Conservation (phyloP, 2,797 vertebrate species). For the Malacoraja senta region DNA sequence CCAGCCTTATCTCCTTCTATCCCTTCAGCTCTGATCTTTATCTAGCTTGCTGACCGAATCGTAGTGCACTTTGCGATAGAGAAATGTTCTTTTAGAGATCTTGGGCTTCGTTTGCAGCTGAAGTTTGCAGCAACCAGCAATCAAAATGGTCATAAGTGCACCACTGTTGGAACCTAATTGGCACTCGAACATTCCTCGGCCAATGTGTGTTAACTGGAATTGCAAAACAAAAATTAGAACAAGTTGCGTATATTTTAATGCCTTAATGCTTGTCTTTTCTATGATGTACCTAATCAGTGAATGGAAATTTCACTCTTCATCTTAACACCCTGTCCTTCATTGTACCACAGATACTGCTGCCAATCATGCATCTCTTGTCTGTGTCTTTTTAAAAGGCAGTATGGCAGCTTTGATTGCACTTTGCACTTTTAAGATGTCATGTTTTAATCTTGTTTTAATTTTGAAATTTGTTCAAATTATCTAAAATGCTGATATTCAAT, state of each 20-base stretch:
- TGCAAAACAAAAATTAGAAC: background rate
- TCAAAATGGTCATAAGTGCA: too few species aligned
- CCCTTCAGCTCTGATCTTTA: too few species aligned
- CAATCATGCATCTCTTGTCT: background rate
- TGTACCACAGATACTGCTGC: background rate
- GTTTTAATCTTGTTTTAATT: background rate
- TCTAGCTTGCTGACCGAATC: too few species aligned
- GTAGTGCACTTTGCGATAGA: too few species aligned
- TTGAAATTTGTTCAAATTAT: background rate
- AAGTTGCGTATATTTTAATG: background rate
- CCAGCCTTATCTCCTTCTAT: too few species aligned
- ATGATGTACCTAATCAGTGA: background rate
- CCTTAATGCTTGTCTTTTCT: background rate
- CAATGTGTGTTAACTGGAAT: background rate
- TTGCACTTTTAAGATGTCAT: slow-evolving; percentile 15
- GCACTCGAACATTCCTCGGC: too few species aligned
- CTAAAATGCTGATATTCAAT: background rate
- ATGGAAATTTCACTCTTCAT: background rate
- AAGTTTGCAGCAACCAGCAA: too few species aligned
- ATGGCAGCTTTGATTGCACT: slow-evolving; percentile 18
- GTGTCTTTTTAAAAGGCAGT: background rate
- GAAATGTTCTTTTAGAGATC: too few species aligned
- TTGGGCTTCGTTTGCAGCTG: too few species aligned
- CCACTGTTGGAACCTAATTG: too few species aligned
- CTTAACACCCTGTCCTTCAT: too few species aligned